A percentile compares a stretch with the other conserved stretches of the same genome.
Conservation (phyloP, 2,888 invertebrate species). For the Ormyrus rosae region DNA sequence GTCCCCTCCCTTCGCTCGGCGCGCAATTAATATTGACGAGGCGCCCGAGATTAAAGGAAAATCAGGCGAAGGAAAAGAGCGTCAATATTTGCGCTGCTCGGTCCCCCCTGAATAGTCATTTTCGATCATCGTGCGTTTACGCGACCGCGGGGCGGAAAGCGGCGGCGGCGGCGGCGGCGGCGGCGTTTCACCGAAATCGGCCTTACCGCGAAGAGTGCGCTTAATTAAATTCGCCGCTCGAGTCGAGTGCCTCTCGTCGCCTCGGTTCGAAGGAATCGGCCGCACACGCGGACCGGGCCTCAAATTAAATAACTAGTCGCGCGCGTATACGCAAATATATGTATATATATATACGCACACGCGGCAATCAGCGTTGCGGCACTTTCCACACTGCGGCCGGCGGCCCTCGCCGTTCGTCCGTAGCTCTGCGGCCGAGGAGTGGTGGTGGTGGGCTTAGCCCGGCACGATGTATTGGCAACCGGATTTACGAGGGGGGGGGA, state of each 20-base stretch:
- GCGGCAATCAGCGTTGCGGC: constrained; percentile 1
- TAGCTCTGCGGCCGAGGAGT: too few species aligned
- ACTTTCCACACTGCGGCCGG: background rate
- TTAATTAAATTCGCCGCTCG: constrained; percentile 26
- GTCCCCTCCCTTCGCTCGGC: background rate
- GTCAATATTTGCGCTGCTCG: constrained; percentile 21
- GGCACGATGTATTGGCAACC: too few species aligned
- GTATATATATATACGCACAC: too few species aligned
- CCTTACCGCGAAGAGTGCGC: background rate
- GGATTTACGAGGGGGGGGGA: too few species aligned
- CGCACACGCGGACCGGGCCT: background rate
- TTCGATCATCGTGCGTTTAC: constrained; percentile 34
- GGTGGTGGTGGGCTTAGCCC: too few species aligned
- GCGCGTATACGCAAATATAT: too few species aligned
- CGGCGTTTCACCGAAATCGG: background rate
- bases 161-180: background rate
- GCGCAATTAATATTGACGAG: constrained; percentile 35
- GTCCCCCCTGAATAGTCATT: constrained; percentile 28
- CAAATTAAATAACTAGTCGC: background rate
- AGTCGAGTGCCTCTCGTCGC: background rate
- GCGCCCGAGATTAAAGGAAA: constrained; percentile 39
- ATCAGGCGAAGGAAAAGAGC: constrained; percentile 22
- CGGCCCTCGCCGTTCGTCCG: background rate
- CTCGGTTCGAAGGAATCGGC: constrained; percentile 1
- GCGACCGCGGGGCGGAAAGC: background rate